These are phyloP conservation scores for Coregonus sp. DNA, from an alignment of 2,797 vertebrate genomes.

Conservation along the genomic window DNA sequence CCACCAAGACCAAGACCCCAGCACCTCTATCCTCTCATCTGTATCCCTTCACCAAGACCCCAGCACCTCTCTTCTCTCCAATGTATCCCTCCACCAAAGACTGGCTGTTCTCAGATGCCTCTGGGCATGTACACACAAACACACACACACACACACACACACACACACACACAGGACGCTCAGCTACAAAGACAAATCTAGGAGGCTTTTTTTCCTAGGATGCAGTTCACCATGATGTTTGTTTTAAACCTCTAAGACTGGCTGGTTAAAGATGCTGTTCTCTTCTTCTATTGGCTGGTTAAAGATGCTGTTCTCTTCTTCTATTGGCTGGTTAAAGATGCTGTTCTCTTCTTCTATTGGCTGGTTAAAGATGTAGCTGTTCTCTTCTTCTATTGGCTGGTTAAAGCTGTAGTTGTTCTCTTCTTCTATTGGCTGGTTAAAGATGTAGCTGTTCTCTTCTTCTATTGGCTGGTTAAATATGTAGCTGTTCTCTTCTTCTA, in stretches of 20 bases:
- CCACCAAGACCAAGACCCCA: slow-evolving; percentile 9
- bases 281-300: too few relatives aligned
- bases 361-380: too few relatives aligned
- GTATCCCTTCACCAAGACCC: slow-evolving; percentile 43
- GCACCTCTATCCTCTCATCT: neutral
- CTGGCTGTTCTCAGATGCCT: slow-evolving; percentile 54
- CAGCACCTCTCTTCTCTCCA: slow-evolving; percentile 64
- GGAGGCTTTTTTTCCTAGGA: slow-evolving; percentile 66
- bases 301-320: too few relatives aligned
- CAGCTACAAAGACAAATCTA: slow-evolving; percentile 67
- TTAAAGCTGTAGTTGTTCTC: too few relatives aligned
- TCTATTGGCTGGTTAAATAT: too few relatives aligned
- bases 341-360: too few relatives aligned
- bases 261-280: too few relatives aligned
- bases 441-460: too few relatives aligned
- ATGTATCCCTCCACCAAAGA: slow-evolving; percentile 55
- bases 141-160: slow-evolving; percentile 8
- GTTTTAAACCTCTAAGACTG: slow-evolving; percentile 58
- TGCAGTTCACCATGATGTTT: slow-evolving; percentile 57
- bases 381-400: too few relatives aligned
- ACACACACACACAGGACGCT: slow-evolving; percentile 35
- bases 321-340: too few relatives aligned
- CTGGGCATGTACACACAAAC: slow-evolving; percentile 45
- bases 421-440: too few relatives aligned
- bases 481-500: too few relatives aligned